These are phyloP conservation scores for Cyprinella venusta DNA, from an alignment of 2,797 vertebrate genomes.

Conservation along the genomic window DNA sequence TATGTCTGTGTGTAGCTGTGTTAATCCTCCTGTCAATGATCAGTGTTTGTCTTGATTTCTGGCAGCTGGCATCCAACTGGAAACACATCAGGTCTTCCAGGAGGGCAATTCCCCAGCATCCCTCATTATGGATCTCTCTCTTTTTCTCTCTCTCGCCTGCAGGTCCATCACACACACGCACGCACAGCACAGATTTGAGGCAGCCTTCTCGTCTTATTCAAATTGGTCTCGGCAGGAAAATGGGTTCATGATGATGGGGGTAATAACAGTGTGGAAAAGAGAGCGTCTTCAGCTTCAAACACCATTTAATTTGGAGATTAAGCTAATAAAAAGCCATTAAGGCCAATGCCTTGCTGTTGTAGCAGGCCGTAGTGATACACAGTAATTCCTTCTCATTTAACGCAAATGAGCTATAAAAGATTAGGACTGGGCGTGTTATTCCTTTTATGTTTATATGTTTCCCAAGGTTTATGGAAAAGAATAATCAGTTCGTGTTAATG, in stretches of 20 bases:
- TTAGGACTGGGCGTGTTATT: slow-evolving; percentile 58
- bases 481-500: slow-evolving; percentile 46
- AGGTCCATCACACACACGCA: slow-evolving; percentile 80
- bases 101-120: slow-evolving; percentile 95
- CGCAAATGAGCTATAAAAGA: slow-evolving; percentile 91
- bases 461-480: slow-evolving; percentile 57
- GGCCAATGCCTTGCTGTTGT: slow-evolving; percentile 78
- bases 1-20: slow-evolving; percentile 92
- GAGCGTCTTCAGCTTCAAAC: slow-evolving; percentile 85
- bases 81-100: slow-evolving; percentile 95
- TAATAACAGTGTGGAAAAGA: slow-evolving; percentile 85
- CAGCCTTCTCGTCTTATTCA: slow-evolving; percentile 92
- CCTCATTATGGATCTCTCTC: slow-evolving; percentile 92
- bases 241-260: slow-evolving; percentile 93
- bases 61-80: slow-evolving; percentile 98
- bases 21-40: slow-evolving; percentile 92
- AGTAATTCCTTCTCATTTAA: slow-evolving; percentile 88
- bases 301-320: slow-evolving; percentile 95
- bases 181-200: slow-evolving; percentile 88
- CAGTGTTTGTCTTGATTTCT: slow-evolving; percentile 93
- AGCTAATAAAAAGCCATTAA: slow-evolving; percentile 91
- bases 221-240: slow-evolving; percentile 97
- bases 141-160: slow-evolving; percentile 75
- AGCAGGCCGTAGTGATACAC: slow-evolving; percentile 84
- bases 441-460: slow-evolving; percentile 63